Conservation (phyloP, 2,888 invertebrate species). For the Andrena trimmerana region DNA sequence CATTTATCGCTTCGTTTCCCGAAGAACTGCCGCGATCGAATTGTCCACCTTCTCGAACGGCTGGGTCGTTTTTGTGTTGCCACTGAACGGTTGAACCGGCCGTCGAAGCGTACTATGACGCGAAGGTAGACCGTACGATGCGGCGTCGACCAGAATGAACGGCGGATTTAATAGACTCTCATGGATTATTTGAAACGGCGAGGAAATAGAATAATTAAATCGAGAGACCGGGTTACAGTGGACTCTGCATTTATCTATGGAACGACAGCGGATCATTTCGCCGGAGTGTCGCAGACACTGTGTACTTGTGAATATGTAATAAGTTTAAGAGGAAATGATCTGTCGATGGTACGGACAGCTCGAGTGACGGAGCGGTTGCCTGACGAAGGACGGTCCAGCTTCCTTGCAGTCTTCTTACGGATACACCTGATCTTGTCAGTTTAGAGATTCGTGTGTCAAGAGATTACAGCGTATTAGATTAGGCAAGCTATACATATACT, state of each 20-base stretch:
- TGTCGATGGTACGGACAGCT: background rate
- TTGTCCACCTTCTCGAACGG: background rate
- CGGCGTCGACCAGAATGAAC: background rate
- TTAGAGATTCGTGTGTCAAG: background rate
- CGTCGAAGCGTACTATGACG: background rate
- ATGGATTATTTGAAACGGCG: background rate
- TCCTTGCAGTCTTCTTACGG: background rate
- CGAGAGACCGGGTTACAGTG: no score
- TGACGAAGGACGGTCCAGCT: background rate
- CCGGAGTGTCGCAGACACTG: background rate
- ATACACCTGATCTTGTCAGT: background rate
- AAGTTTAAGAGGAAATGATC: background rate
- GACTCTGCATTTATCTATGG: background rate
- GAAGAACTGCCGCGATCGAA: constrained; percentile 22
- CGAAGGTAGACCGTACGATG: background rate
- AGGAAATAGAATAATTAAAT: background rate
- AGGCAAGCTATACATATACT: no score
- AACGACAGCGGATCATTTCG: background rate
- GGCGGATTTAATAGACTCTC: constrained; percentile 10
- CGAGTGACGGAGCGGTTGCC: background rate
- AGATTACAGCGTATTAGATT: no score
- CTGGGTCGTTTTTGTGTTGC: background rate
- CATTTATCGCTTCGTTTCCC: constrained; percentile 38
- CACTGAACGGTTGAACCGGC: background rate
- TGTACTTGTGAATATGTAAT: background rate